Evolutionary conservation across 2,113 vertebrate genomes (phyloP).

Genomic region (Donacobius atricapilla): DNA sequence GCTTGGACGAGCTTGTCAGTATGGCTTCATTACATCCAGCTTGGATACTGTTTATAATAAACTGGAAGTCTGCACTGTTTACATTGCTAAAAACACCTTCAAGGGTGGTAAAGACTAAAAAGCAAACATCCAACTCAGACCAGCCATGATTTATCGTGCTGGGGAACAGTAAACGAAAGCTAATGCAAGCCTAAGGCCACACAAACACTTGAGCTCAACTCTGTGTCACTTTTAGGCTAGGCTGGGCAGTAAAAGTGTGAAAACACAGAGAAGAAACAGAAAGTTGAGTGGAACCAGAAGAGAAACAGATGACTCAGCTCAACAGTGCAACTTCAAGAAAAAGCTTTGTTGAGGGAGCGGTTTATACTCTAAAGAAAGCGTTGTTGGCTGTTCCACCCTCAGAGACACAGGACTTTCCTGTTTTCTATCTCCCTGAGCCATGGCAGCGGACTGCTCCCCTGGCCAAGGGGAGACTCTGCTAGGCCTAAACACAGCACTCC

Average conservation of each 20-base stretch:
- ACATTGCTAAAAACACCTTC: background rate
- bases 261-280: background rate
- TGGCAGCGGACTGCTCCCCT: background rate
- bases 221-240: background rate
- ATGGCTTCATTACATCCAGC: no score
- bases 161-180: background rate
- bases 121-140: background rate
- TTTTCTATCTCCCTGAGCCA: background rate
- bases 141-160: background rate
- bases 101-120: background rate
- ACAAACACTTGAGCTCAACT: background rate
- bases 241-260: background rate
- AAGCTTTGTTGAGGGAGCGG: background rate
- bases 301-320: background rate
- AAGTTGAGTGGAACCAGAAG: background rate
- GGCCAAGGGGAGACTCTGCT: background rate
- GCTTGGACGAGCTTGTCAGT: background rate
- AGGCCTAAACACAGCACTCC: background rate
- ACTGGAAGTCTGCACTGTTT: background rate
- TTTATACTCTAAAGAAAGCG: background rate
- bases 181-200: background rate
- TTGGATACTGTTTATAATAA: background rate
- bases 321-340: background rate
- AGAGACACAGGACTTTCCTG: background rate
- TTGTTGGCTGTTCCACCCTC: background rate